A percentile compares a stretch with the other conserved stretches of the same genome.
phyloP scores from a whole-genome alignment of 2,888 invertebrate species.

The Drosophila emarginata region DNA sequence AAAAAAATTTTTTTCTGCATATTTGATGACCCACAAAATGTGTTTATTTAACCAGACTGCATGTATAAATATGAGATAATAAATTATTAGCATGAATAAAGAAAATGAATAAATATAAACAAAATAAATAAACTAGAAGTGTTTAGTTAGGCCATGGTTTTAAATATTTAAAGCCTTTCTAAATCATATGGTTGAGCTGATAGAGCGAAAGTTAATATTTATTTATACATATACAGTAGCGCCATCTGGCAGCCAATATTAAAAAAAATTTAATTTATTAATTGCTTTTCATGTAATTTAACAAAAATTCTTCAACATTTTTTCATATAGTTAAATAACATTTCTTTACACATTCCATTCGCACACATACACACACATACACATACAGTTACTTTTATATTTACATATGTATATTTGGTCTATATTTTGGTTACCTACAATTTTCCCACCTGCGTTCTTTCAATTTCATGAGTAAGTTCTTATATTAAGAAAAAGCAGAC shows the following conservation, averaged over 20 bases:
- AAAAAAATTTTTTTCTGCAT: slow-evolving; percentile 2
- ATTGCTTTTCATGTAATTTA: slow-evolving; percentile 9
- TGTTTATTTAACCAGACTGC: neutral
- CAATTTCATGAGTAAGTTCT: slow-evolving; percentile 76
- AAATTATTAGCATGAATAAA: slow-evolving; percentile 9
- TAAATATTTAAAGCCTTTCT: neutral
- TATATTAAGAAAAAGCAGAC: slow-evolving; percentile 56
- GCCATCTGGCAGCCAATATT: too few species aligned
- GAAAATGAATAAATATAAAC: neutral
- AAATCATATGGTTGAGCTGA: neutral
- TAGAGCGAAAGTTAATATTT: neutral
- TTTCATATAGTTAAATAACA: slow-evolving; percentile 39
- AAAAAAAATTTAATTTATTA: too few species aligned
- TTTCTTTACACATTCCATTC: slow-evolving; percentile 8
- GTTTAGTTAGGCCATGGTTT: neutral
- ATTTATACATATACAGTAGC: too few species aligned
- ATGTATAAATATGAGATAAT: slow-evolving; percentile 14
- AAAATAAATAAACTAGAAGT: neutral
- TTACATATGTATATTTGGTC: slow-evolving; percentile 17
- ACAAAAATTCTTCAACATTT: neutral
- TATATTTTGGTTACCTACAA: slow-evolving; percentile 51
- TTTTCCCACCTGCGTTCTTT: slow-evolving; percentile 68
- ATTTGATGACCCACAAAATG: slow-evolving; percentile 14
- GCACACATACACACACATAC: neutral
- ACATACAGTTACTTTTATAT: slow-evolving; percentile 7